These are phyloP conservation scores for Botia kubotai DNA, from an alignment of 2,797 vertebrate species.

Conservation along the genomic window DNA sequence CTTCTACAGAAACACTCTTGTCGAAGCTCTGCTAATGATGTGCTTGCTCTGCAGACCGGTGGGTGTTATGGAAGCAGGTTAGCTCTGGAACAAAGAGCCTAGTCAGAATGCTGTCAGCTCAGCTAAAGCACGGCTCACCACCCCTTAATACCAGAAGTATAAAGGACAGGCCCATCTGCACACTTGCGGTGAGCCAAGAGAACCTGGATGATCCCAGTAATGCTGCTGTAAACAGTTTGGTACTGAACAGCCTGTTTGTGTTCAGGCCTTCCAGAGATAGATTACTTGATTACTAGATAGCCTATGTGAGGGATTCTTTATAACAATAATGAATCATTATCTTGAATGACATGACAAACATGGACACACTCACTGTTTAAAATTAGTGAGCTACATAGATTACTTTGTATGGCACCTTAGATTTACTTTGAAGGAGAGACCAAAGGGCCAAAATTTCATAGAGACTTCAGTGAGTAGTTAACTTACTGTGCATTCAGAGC, in stretches of 20 bases:
- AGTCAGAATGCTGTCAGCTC: slow-evolving; percentile 74
- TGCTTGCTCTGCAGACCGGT: not conserved
- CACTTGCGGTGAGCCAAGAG: slow-evolving; percentile 48
- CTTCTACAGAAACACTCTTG: slow-evolving; percentile 46
- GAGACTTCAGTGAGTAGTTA: too few relatives aligned
- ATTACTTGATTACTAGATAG: slow-evolving; percentile 18
- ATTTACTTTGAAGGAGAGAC: too few relatives aligned
- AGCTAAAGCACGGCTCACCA: slow-evolving; percentile 74
- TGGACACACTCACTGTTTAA: not conserved
- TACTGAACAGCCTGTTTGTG: slow-evolving; percentile 35
- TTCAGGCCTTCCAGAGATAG: slow-evolving; percentile 5
- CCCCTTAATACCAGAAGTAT: slow-evolving; percentile 68
- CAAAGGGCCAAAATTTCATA: too few relatives aligned
- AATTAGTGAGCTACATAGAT: not conserved
- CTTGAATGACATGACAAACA: not conserved
- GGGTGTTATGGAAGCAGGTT: slow-evolving; percentile 52
- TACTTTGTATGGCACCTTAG: too few relatives aligned
- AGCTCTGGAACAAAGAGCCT: slow-evolving; percentile 60
- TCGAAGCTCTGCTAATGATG: slow-evolving; percentile 41
- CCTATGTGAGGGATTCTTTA: not conserved
- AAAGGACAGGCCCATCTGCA: slow-evolving; percentile 58
- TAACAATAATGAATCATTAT: not conserved
- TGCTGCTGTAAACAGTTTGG: slow-evolving; percentile 51
- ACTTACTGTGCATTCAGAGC: too few relatives aligned
- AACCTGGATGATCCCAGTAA: slow-evolving; percentile 48